Percentiles rank a stretch among this genome's conserved stretches.
Evolutionary conservation across 2,888 invertebrate species (phyloP).

Genomic region (Hypercompe scribonia): DNA sequence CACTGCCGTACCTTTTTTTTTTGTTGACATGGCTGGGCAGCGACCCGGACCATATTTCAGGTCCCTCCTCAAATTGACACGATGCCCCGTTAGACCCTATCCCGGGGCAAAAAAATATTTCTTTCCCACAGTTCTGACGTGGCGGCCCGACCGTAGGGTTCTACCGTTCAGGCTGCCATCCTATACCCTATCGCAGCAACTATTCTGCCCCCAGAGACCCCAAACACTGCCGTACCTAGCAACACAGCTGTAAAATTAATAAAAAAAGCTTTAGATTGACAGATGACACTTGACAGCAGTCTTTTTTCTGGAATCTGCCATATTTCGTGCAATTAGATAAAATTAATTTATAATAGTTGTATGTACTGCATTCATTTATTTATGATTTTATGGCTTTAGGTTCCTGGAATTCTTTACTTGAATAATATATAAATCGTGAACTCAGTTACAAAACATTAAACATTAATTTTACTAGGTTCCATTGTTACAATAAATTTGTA

Average conservation of each 20-base stretch:
- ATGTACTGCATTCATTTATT: conserved; percentile 19
- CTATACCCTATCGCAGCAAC: too few species aligned
- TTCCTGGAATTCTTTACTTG: conserved; percentile 37
- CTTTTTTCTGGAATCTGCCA: conserved; percentile 50
- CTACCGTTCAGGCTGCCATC: too few species aligned
- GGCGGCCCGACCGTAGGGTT: too few species aligned
- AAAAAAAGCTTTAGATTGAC: not conserved
- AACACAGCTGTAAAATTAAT: not conserved
- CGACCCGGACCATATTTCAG: too few species aligned
- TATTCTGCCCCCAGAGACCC: too few species aligned
- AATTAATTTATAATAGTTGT: conserved; percentile 27
- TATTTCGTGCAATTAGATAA: conserved; percentile 38
- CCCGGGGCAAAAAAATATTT: too few species aligned
- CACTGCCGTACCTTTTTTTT: too few species aligned
- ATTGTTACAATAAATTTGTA: conserved; percentile 31
- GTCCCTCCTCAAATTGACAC: too few species aligned
- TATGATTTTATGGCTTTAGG: conserved; percentile 37
- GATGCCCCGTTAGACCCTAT: too few species aligned
- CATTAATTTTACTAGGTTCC: conserved; percentile 18
- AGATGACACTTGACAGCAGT: conserved; percentile 26
- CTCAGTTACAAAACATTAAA: not conserved
- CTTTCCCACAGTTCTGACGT: too few species aligned
- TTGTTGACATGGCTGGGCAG: too few species aligned
- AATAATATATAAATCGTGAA: conserved; percentile 30
- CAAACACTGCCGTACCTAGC: not conserved